A percentile compares a stretch with the other conserved stretches of the same genome.
Evolutionary conservation across 2,797 vertebrate species (phyloP).

Genomic region (Protonibea diacanthus): DNA sequence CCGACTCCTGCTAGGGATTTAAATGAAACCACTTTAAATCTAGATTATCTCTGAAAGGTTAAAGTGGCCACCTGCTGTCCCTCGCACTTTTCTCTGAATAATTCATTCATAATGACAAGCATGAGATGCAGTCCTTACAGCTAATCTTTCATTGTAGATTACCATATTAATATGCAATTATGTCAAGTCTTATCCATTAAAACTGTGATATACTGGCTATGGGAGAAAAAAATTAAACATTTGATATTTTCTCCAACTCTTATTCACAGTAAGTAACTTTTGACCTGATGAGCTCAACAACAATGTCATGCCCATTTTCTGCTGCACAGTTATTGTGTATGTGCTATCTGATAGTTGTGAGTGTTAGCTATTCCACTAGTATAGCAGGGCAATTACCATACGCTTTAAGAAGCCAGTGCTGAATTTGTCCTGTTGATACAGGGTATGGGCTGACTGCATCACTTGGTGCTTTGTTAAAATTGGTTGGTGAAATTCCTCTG

Average conservation of each 20-base stretch:
- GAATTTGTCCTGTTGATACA: slow-evolving; percentile 12
- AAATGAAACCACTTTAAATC: slow-evolving; percentile 57
- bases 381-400: not conserved
- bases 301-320: not conserved
- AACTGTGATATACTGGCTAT: not conserved
- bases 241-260: not conserved
- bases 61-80: slow-evolving; percentile 59
- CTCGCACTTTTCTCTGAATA: slow-evolving; percentile 45
- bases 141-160: slow-evolving; percentile 44
- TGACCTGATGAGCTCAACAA: not conserved
- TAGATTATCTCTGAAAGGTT: slow-evolving; percentile 56
- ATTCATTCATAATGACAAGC: slow-evolving; percentile 44
- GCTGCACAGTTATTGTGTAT: not conserved
- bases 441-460: not conserved
- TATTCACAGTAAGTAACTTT: not conserved
- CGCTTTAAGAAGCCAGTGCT: not conserved
- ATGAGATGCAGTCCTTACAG: slow-evolving; percentile 29
- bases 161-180: slow-evolving; percentile 38
- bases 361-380: not conserved
- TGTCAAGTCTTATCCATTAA: slow-evolving; percentile 15
- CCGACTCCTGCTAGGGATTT: slow-evolving; percentile 27
- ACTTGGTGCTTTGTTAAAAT: slow-evolving; percentile 8
- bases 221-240: not conserved
- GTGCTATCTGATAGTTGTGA: not conserved
- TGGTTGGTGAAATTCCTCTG: slow-evolving; percentile 10